Evolutionary conservation across 1,140 invertebrate species (phyloP), one percentile per base, ranked within the genome.

Genomic region (Geopemphigus sp.): DNA sequence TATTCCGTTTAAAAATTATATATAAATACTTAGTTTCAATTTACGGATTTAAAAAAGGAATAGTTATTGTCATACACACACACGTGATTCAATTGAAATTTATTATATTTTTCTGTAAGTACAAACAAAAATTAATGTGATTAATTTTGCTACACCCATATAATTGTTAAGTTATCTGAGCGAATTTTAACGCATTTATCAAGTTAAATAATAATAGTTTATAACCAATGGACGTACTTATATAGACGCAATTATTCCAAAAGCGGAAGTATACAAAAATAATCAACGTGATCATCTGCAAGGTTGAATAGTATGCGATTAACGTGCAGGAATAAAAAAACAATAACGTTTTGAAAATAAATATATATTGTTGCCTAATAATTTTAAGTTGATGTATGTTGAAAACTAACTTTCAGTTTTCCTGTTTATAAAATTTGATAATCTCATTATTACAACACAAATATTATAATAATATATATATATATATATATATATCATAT

Each of bases 361-460:
- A 17, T 76, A 17, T 76, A 39, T 47, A 39, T 47, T 76, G 39
- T 29, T 15, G 14, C 54, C 47, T 61, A 76, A 53, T 26, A 63
- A 19, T 61, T 61, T n/a, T 61, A 45, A 45, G 22, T 24, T 12
- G 17, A 29, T 76, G 12, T 24, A 47, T n/a, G n/a, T 24, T 14
- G 32, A 76, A 76, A 59, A 76, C 59, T 6, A 59, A 47, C 56
- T 50, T 61, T 61, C 39, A 59, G 47, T 54, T 50, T 61, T 76
- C 39, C 56, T 76, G 73, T 76, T 76, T 74, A 74, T 59, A 57
- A n/a, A 4, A 59, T 57, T 32, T 76, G 56, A 56, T 56, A 76
- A 39, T 32, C 6, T 29, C 22, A 19, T 1, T 19, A 72, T 53
- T 53, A 39, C 8, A 26, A 72, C 17, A 11, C 17, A 50, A 12